These are phyloP conservation scores for Apodemus speciosus DNA, from an alignment of 2,113 vertebrate genomes.

Conservation along the genomic window DNA sequence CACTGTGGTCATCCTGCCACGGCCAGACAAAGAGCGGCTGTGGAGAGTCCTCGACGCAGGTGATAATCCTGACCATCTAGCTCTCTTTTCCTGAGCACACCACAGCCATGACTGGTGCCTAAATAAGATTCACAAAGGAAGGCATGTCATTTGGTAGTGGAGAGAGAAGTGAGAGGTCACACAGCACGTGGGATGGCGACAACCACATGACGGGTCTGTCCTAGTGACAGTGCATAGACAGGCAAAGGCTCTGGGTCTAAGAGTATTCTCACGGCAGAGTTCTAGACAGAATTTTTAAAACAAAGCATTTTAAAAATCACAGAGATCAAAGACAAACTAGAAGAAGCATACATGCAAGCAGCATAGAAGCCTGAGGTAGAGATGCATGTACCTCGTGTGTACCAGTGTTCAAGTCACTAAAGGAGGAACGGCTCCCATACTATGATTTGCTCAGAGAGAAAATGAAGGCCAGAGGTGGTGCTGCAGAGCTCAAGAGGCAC, in stretches of 20 bases:
- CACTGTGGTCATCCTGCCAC: background rate
- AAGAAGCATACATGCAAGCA: conserved; percentile 44
- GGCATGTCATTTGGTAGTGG: background rate
- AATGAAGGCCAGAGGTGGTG: background rate
- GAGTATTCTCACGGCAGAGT: conserved; percentile 53
- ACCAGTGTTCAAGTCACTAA: conserved; percentile 44
- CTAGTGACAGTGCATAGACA: conserved; percentile 52
- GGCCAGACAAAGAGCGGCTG: background rate
- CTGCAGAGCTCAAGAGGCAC: conserved; percentile 58
- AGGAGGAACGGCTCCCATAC: conserved; percentile 44
- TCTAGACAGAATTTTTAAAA: conserved; percentile 71
- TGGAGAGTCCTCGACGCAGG: background rate
- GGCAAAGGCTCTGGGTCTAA: conserved; percentile 47
- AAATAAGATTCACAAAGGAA: conserved; percentile 16
- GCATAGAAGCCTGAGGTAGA: conserved; percentile 9
- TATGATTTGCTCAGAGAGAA: conserved; percentile 47
- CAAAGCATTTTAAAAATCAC: conserved; percentile 74
- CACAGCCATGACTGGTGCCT: background rate
- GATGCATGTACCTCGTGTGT: background rate
- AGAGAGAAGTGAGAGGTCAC: conserved; percentile 30
- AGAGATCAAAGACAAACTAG: conserved; percentile 23
- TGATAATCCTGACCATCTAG: background rate
- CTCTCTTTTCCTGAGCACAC: background rate
- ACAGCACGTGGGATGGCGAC: background rate
- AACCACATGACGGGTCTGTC: conserved; percentile 61